A percentile compares a stretch with the other conserved stretches of the same genome.
These are phyloP conservation scores for Chloroceryle amazona DNA, from an alignment of 2,797 vertebrate species.

Conservation along the genomic window DNA sequence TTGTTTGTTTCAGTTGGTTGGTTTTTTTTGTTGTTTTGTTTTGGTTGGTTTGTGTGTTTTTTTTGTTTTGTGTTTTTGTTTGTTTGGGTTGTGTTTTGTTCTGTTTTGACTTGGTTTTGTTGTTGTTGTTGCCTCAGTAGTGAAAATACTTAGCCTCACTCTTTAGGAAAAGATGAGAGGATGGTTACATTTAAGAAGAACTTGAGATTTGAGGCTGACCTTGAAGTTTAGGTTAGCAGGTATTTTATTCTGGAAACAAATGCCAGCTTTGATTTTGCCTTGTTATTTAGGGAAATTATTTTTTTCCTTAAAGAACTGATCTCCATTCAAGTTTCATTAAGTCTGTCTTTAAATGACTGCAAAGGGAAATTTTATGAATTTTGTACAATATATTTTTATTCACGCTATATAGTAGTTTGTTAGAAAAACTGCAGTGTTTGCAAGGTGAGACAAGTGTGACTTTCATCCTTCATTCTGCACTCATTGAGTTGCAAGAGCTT, in stretches of 20 bases:
- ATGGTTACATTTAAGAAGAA: not conserved
- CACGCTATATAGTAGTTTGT: not conserved
- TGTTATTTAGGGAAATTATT: not conserved
- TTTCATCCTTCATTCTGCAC: not conserved
- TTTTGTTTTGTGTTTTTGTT: too few species aligned
- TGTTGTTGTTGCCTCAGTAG: not conserved
- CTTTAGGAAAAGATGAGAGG: not conserved
- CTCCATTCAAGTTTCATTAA: not conserved
- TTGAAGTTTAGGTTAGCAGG: not conserved
- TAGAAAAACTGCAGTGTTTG: not conserved
- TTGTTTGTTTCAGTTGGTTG: not conserved
- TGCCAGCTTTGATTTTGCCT: not conserved
- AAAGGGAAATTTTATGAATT: not conserved
- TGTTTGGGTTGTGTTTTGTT: too few species aligned
- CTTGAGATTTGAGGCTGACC: not conserved
- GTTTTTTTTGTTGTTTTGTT: too few species aligned
- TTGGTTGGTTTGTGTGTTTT: too few species aligned
- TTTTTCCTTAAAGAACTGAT: not conserved
- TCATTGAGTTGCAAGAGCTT: conserved; percentile 7
- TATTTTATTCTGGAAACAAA: not conserved
- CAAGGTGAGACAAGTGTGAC: not conserved
- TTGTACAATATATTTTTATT: not conserved
- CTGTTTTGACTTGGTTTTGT: too few species aligned
- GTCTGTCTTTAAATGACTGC: not conserved
- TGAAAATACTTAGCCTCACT: not conserved